Conservation (phyloP, 2,797 vertebrate genomes). For the Eurystomus glaucurus region DNA sequence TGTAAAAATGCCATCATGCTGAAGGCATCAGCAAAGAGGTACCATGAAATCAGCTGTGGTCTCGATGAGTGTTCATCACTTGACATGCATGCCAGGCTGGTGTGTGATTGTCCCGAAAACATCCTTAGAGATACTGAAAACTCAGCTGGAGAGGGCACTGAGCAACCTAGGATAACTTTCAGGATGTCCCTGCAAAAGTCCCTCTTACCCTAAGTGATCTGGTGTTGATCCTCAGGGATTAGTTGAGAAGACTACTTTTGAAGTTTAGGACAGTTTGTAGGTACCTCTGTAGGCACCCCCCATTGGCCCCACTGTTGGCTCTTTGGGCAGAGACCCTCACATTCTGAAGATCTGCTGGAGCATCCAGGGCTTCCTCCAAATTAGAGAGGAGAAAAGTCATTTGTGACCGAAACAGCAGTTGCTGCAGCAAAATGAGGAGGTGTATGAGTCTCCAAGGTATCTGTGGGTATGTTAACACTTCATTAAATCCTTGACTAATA, state of each 20-base stretch:
- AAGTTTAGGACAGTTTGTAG: not conserved
- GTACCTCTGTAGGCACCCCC: not conserved
- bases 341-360: not conserved
- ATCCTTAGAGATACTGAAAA: not conserved
- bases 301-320: rapidly evolving
- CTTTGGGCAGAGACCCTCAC: rapidly evolving
- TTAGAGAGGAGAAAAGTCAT: not conserved
- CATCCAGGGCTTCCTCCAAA: not conserved
- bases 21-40: not conserved
- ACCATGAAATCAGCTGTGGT: rapidly evolving
- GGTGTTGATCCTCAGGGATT: not conserved
- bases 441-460: not conserved
- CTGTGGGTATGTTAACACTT: not conserved
- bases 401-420: not conserved
- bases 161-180: not conserved
- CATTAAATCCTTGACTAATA: not conserved
- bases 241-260: not conserved
- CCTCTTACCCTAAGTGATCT: rapidly evolving
- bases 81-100: not conserved
- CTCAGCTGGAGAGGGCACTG: not conserved
- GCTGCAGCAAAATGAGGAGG: not conserved
- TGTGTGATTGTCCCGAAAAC: rapidly evolving
- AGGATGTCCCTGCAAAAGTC: rapidly evolving
- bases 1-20: not conserved
- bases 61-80: not conserved